Conservation (phyloP, 2,888 invertebrate species). For the Ptycholaimellus sp. region DNA sequence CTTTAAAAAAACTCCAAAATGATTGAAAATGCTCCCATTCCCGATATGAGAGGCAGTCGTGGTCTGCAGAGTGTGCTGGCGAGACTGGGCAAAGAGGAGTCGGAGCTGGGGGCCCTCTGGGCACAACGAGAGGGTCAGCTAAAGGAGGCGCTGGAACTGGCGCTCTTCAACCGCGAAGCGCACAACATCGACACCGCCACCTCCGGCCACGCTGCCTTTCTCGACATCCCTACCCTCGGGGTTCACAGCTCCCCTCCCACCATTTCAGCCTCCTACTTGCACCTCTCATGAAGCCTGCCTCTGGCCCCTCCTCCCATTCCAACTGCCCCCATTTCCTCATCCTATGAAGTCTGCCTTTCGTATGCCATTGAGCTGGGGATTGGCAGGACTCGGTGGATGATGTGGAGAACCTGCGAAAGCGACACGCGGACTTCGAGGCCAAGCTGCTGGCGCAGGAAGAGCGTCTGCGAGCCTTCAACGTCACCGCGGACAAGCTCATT, state of each 20-base stretch:
- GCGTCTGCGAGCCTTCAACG: constrained; percentile 51
- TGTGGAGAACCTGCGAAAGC: constrained; percentile 67
- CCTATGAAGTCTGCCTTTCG: no score
- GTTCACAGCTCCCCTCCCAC: no score
- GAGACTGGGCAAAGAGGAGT: constrained; percentile 40
- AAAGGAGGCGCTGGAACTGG: constrained; percentile 61
- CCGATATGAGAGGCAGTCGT: no score
- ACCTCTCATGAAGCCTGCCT: neutral
- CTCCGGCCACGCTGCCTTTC: constrained; percentile 70
- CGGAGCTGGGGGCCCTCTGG: constrained; percentile 43
- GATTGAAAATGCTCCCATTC: no score
- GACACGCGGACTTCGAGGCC: constrained; percentile 76
- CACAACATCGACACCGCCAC: constrained; percentile 87
- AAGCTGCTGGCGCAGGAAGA: constrained; percentile 78
- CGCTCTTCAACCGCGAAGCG: constrained; percentile 71
- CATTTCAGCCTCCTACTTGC: no score
- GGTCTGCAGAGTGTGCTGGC: constrained; percentile 9
- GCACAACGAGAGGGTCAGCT: constrained; percentile 57
- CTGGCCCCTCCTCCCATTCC: neutral
- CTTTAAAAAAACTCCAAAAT: no score
- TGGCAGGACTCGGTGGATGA: constrained; percentile 25
- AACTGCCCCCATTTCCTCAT: neutral
- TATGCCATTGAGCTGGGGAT: no score
- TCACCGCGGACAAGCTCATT: constrained; percentile 53
- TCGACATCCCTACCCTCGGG: constrained; percentile 64